phyloP scores from a whole-genome alignment of 2,888 invertebrate genomes.

The Sphaerophoria taeniata region DNA sequence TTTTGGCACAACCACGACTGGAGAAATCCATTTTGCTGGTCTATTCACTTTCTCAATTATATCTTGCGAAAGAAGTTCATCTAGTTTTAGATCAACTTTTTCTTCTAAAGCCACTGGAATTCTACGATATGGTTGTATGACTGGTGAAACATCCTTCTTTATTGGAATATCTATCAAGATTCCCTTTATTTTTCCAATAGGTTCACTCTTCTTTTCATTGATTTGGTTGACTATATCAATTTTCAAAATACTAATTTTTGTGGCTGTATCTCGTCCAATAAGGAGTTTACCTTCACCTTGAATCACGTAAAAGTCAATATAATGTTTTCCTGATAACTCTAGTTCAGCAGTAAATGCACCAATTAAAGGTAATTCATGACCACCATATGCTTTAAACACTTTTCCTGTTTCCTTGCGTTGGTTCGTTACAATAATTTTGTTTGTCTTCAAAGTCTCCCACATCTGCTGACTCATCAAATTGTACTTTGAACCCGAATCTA shows the following conservation, averaged over 20 bases:
- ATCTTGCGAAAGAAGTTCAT: constrained; percentile 9
- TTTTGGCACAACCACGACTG: constrained; percentile 3
- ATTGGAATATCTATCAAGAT: constrained; percentile 4
- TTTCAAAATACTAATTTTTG: neutral
- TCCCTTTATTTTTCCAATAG: neutral
- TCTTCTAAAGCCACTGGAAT: constrained; percentile 4
- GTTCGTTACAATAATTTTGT: neutral
- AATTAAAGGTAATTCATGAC: neutral
- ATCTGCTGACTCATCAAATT: neutral
- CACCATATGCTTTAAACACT: constrained; percentile 6
- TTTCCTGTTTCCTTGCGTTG: neutral
- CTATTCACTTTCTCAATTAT: constrained; percentile 4
- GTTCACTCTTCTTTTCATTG: neutral
- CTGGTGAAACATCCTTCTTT: constrained; percentile 1
- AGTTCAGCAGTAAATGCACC: constrained; percentile 4
- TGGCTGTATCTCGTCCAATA: constrained; percentile 2
- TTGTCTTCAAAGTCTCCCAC: neutral
- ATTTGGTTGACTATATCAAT: constrained; percentile 3
- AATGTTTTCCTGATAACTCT: neutral
- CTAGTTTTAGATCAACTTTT: neutral
- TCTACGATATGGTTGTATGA: constrained; percentile 5
- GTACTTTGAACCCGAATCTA: constrained; percentile 1
- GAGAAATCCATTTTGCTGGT: constrained; percentile 6
- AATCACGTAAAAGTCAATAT: neutral
- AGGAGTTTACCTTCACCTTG: neutral